Base-by-base conservation (phyloP, 2,888 invertebrate species). In the Epistrophe eligans region DNA sequence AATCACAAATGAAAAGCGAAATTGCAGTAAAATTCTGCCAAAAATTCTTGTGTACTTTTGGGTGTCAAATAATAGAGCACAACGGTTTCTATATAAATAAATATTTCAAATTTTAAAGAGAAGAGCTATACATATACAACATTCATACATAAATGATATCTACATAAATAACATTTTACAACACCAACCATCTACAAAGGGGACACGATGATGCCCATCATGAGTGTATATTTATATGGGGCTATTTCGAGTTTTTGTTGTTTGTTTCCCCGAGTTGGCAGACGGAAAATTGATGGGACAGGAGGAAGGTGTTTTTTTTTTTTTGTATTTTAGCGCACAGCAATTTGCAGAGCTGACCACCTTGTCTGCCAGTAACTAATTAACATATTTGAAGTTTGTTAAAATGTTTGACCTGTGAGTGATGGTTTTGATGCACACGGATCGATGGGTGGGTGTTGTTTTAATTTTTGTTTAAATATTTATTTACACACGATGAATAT, bases 1-100 rank as follows among this genome's bases (percentile, higher is more conserved):
- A 77, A 77, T n/a, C 28, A 71, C 52, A 77, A 77, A 77, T 77
- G 50, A 73, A 62, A 55, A 79, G n/a, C 48, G 66, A 73, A 73
- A 79, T 73, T 66, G 64, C 50, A 67, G 52, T 24, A 7, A 67
- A 67, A 67, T 67, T 67, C 64, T 66, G 64, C 45, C 64, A 45
- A 66, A 66, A 66, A 66, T 66, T 66, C 67, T 52, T 52, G 45
- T 32, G 48, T 45, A 50, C 57, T 57, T 66, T 83, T 62, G 45
- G 73, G 55, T 83, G 83, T 83, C 74, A 79, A 64, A 79, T 71
- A 79, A 76, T 71, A 79, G 74, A 57, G 43, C 58, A 58, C 64
- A 74, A 71, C 62, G 43, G 79, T 71, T 43, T 35, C 48, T 66
- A 24, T 24, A 24, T 24, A 24, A 6, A 58, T 58, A 72, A 84